Percentiles rank a stretch among this genome's conserved stretches.
Conservation (phyloP, 2,113 vertebrate genomes). For the Rhinichthys klamathensis region DNA sequence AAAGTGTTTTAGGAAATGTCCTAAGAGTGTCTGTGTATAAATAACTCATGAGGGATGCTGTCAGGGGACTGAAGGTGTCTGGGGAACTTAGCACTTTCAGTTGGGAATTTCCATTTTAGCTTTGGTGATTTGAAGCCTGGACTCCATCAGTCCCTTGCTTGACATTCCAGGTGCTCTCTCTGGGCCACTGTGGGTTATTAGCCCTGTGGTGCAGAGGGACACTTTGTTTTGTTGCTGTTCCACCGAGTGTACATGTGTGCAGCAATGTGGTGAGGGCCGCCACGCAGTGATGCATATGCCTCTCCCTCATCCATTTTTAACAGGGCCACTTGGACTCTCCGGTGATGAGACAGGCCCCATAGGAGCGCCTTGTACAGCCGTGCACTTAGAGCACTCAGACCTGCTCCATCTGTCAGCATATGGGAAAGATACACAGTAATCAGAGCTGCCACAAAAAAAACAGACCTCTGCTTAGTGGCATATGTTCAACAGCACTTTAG, state of each 20-base stretch:
- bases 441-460: constrained; percentile 45
- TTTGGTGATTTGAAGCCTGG: not conserved
- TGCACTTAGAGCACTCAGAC: constrained; percentile 43
- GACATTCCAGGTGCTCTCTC: not conserved
- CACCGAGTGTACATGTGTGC: constrained; percentile 31
- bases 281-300: constrained; percentile 39
- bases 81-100: constrained; percentile 20
- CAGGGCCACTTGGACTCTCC: constrained; percentile 26
- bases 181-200: constrained; percentile 34
- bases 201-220: constrained; percentile 12
- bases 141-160: not conserved
- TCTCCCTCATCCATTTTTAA: constrained; percentile 54
- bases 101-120: not conserved
- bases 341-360: constrained; percentile 24
- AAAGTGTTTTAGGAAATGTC: constrained; percentile 14
- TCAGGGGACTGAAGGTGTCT: constrained; percentile 10
- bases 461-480: constrained; percentile 28
- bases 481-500: constrained; percentile 29
- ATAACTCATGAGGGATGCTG: constrained; percentile 17
- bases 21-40: constrained; percentile 17
- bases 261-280: constrained; percentile 31
- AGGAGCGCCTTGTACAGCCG: constrained; percentile 42
- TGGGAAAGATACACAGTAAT: constrained; percentile 31
- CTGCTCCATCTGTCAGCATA: constrained; percentile 39
- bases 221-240: constrained; percentile 42